Evolutionary conservation across 2,888 invertebrate species (phyloP), one percentile per base, ranked within the genome.

Genomic region (Trichopria drosophilae): DNA sequence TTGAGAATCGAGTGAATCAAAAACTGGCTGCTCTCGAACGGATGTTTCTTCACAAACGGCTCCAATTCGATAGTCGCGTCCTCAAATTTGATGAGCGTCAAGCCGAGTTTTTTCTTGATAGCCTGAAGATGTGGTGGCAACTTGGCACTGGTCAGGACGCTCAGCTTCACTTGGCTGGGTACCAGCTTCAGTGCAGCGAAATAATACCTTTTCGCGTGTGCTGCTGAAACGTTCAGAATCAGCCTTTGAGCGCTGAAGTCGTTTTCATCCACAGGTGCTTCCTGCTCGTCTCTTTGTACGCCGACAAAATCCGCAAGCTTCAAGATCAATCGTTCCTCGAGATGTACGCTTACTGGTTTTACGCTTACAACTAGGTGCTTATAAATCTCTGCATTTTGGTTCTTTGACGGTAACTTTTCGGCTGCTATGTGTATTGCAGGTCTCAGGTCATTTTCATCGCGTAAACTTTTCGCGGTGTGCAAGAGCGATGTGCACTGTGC

Each of bases 11-110:
- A 87, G 57, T 89, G 82, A 42, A 88, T 77, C 48, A 97, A 82
- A 68, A 92, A 88, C 53, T 88, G 86, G 52, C 88, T 84, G 0
- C 95, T 94, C 77, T 97, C 96, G 77, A 96, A 96, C 45, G 89
- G 88, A 80, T 96, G 93, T 66, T 84, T 83, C 63, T 90, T 84
- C 40, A 85, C 82, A 74, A 93, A 97, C 2, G 92, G 89, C 73
- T 93, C 88, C 58, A 99, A 79, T 69, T 94, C 91, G 10, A 99
- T 92, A 31, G 88, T 84, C 10, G 97, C 98, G 76, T 98, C 95
- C 78, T 98, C 98, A 78, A 99, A 99, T 71, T 90, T 90, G 62
- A 98, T 90, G 49, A 99, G 80, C 32, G 91, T 93, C 32, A 97
- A 79, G 1, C 93, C 92, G 44, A 94, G 80, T 56, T 88, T 85